These are phyloP conservation scores for Polydrusus cervinus DNA, from an alignment of 2,888 invertebrate genomes.

Conservation along the genomic window DNA sequence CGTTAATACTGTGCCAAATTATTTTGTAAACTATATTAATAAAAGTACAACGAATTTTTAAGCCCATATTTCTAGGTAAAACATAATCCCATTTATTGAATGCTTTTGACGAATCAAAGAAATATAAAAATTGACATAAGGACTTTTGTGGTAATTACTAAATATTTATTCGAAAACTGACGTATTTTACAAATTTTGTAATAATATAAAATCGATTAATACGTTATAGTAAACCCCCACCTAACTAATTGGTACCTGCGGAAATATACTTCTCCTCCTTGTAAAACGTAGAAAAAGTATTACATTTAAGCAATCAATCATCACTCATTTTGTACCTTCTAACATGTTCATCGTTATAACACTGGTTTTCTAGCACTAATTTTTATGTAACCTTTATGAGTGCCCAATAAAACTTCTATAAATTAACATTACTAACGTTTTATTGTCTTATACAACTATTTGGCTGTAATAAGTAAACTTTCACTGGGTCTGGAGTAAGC, in stretches of 20 bases:
- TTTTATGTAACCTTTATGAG: constrained; percentile 61
- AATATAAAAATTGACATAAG: no score
- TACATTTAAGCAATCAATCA: constrained; percentile 23
- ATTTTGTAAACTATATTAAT: not conserved
- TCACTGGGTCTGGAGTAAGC: constrained; percentile 48
- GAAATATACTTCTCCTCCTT: constrained; percentile 23
- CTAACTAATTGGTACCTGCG: no score
- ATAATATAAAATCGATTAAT: no score
- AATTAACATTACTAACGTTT: constrained; percentile 68
- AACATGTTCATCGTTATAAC: constrained; percentile 40
- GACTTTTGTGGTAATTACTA: no score
- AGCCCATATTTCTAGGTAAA: not conserved
- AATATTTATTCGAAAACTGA: no score
- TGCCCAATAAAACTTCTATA: constrained; percentile 71
- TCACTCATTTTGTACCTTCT: constrained; percentile 33
- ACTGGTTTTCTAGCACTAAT: constrained; percentile 61
- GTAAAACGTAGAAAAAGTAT: constrained; percentile 7
- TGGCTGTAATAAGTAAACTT: constrained; percentile 56
- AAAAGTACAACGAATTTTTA: constrained; percentile 19
- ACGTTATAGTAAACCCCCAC: no score
- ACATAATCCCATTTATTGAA: no score
- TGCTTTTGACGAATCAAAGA: no score
- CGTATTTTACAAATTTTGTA: no score
- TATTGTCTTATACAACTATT: constrained; percentile 59
- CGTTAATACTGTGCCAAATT: not conserved